Base-by-base conservation (phyloP, 1,140 invertebrate genomes). In the Philopotamus ludificatus region DNA sequence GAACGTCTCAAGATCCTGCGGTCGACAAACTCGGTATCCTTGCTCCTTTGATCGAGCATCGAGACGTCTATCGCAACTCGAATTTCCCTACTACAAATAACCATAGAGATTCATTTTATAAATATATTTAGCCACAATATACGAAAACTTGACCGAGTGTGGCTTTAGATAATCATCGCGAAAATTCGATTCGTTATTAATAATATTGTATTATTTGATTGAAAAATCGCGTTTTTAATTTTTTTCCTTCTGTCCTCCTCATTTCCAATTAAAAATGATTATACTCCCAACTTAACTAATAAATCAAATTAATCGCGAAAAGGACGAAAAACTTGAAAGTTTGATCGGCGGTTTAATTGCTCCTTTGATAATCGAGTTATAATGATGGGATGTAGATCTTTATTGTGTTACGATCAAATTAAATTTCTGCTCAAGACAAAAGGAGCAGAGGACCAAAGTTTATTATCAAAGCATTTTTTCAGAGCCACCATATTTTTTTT, bases 1-100 rank as follows among this genome's bases (percentile, higher is more conserved):
- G 59, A 61, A 61, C 59, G 44, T 47, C 44, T 47, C 18, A 47
- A 16, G 44, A 47, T 47, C 8, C 44, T 47, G 44, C 44, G 44
- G 44, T 3, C 4, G 44, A 20, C 18, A 16, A 7, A 16, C 8
- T 47, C 44, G 18, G 44, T 4, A 20, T 47, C 8, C 8, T 16
- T 16, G 18, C 18, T 47, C 44, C 44, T 47, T 47, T 47, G 44
- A 61, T 50, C 10, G 15, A 60, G 39, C 10, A n/a, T n/a, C n/a
- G n/a, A n/a, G n/a, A n/a, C n/a, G n/a, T n/a, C n/a, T n/a, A n/a
- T n/a, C n/a, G n/a, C n/a, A n/a, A n/a, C n/a, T n/a, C n/a, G n/a
- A n/a, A n/a, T n/a, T n/a, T n/a, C n/a, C n/a, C n/a, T n/a, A n/a
- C n/a, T n/a, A n/a, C n/a, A n/a, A n/a, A n/a, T n/a, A n/a, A n/a